A percentile compares a stretch with the other conserved stretches of the same genome.
Evolutionary conservation across 2,113 vertebrate species (phyloP).

Genomic region (Macaca nemestrina): DNA sequence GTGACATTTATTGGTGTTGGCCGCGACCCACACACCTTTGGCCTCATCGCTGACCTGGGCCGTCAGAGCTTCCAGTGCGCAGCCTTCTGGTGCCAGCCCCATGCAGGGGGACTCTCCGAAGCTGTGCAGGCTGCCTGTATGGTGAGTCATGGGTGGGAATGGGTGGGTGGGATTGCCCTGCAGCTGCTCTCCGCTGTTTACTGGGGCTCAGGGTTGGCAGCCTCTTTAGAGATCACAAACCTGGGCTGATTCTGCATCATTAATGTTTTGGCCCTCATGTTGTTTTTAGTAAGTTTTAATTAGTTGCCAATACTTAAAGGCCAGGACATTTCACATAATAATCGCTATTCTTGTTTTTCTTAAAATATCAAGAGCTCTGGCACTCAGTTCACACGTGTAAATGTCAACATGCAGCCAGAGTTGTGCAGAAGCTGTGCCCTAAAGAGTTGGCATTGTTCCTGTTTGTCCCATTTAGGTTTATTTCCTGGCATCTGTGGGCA

Average conservation of each 20-base stretch:
- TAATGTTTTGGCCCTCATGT: neutral
- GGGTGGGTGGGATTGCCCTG: neutral
- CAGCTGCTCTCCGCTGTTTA: neutral
- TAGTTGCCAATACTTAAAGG: constrained; percentile 23
- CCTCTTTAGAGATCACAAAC: constrained; percentile 21
- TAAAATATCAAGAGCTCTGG: constrained; percentile 2
- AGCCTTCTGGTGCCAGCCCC: constrained; percentile 90
- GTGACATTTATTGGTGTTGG: constrained; percentile 93
- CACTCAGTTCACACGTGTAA: neutral
- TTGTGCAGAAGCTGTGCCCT: neutral
- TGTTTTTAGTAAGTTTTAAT: constrained; percentile 33
- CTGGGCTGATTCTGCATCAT: neutral
- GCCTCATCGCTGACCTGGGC: constrained; percentile 86
- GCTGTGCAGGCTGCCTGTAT: constrained; percentile 89
- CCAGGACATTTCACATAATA: constrained; percentile 20
- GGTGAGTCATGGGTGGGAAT: constrained; percentile 78
- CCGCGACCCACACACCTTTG: constrained; percentile 86
- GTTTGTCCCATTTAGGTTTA: constrained; percentile 16
- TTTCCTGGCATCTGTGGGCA: constrained; percentile 31
- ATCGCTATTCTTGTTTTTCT: neutral
- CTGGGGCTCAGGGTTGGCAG: neutral
- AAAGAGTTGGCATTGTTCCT: neutral
- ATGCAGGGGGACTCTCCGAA: constrained; percentile 87
- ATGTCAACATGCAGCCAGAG: constrained; percentile 13
- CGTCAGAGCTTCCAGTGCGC: constrained; percentile 85